Conservation (phyloP, 35 echinoderm and acorn worm species). For the Apostichopus californicus region DNA sequence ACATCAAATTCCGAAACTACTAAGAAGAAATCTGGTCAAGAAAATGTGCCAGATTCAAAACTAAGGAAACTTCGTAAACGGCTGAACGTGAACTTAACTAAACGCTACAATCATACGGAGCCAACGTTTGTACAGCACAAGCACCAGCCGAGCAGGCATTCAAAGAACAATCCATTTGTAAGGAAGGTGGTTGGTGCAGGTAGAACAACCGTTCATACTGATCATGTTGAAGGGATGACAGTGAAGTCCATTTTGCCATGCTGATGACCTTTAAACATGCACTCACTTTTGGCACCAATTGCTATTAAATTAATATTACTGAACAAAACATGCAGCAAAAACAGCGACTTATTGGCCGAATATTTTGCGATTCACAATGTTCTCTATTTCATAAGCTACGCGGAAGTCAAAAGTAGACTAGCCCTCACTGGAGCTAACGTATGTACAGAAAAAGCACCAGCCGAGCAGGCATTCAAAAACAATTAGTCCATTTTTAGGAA, state of each 20-base stretch:
- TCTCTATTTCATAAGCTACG: too few species aligned
- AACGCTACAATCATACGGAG: neutral
- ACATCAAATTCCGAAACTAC: too few species aligned
- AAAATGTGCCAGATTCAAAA: neutral
- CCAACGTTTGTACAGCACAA: neutral
- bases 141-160: neutral
- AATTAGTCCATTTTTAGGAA: neutral
- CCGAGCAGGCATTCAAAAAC: neutral
- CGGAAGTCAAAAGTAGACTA: too few species aligned
- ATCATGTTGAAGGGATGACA: neutral
- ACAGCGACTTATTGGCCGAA: too few species aligned
- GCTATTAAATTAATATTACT: too few species aligned
- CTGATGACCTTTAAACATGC: too few species aligned
- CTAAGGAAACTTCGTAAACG: conserved; percentile 9
- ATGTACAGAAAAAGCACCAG: neutral
- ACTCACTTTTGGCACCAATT: too few species aligned
- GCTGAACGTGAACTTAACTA: conserved; percentile 6
- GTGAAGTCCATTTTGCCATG: neutral
- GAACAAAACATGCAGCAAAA: too few species aligned
- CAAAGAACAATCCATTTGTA: conserved; percentile 1
- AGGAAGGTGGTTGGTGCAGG: neutral
- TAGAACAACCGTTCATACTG: neutral
- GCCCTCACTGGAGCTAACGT: too few species aligned
- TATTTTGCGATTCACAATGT: too few species aligned
- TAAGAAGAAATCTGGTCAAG: too few species aligned